Base-by-base conservation (phyloP, 2,797 vertebrate species). In the Notolabrus celidotus region DNA sequence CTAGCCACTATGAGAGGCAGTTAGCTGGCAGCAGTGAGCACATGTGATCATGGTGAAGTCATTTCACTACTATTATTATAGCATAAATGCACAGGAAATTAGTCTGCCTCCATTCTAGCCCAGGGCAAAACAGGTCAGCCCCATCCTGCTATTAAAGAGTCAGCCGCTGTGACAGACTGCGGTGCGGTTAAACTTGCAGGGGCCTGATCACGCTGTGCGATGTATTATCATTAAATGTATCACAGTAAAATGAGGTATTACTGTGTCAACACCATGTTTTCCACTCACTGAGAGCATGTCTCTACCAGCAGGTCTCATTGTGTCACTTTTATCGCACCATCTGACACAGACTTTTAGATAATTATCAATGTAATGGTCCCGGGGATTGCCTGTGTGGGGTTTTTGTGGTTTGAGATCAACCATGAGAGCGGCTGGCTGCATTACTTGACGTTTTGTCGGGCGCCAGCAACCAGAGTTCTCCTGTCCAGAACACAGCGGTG, bases 21-120 rank as follows among this genome's bases (percentile, higher is more conserved):
- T 83, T 60, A 67, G 66, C 77, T 89, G 87, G 83, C 86, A 80
- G 79, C 46, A 56, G 56, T 43, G 22, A 64, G 39, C 56, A 23
- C 59, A 66, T 81, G 81, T 68, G 85, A 88, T 87, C 84, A 77
- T 70, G 73, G 79, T 90, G 79, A 86, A 79, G 84, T 90, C 67
- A 90, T 90, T 86, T 77, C 41, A 54, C 50, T 80, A 63, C 72
- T 86, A 69, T 88, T 91, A 89, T 92, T 85, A 83, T 80, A 74
- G 66, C 62, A 82, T 79, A 83, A 90, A 88, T 80, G 68, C 78
- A 70, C 73, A 90, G 88, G 87, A 92, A 91, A 90, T 89, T 66
- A 81, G 90, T 87, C 84, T 82, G 87, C 74, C 67, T 90, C 84
- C 71, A 69, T 73, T 85, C 74, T 84, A 65, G 71, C 88, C 64